Conservation (phyloP, 2,113 vertebrate species). For the Petaurus breviceps region DNA sequence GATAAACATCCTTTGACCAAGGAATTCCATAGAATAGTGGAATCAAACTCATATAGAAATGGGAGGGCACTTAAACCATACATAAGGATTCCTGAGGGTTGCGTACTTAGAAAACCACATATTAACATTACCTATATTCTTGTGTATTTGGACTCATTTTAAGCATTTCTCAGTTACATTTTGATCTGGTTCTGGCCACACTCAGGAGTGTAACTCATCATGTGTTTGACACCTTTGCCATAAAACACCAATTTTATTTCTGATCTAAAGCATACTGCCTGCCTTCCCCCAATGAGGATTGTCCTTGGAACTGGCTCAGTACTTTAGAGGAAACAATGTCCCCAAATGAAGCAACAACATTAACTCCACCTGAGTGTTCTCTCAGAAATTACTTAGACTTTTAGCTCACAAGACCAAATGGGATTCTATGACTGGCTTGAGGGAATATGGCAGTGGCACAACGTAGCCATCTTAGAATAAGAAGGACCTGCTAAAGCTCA, state of each 20-base stretch:
- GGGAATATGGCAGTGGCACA: background rate
- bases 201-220: background rate
- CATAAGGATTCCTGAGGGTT: background rate
- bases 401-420: background rate
- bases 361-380: background rate
- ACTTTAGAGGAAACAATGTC: background rate
- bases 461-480: background rate
- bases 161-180: background rate
- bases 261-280: background rate
- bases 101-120: background rate
- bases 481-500: background rate
- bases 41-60: background rate
- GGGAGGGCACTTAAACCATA: background rate
- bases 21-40: conserved; percentile 5
- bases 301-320: background rate
- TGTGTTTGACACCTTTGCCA: background rate
- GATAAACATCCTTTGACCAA: conserved; percentile 46
- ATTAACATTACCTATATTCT: background rate
- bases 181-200: background rate
- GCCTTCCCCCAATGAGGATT: background rate
- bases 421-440: background rate
- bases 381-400: background rate
- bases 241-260: background rate
- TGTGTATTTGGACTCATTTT: background rate
- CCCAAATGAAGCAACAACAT: background rate